phyloP scores from a whole-genome alignment of 2,797 vertebrate species.

The Sebastes hopkinsi region DNA sequence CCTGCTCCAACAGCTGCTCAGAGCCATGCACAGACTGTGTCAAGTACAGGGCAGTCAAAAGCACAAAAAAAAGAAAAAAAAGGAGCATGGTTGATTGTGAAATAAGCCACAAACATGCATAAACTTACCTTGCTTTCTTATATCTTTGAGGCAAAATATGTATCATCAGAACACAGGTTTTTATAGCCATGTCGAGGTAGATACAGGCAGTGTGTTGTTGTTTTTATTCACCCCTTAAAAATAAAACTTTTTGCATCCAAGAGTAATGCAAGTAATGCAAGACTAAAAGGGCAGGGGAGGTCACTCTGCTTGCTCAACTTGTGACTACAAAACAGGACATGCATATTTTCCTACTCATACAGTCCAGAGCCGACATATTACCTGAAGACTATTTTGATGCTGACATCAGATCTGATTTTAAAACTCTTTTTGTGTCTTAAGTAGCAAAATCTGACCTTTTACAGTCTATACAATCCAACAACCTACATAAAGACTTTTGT shows the following conservation, averaged over 20 bases:
- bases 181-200: background rate
- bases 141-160: background rate
- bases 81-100: no score
- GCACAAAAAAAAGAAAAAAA: background rate
- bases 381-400: background rate
- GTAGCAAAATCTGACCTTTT: background rate
- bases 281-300: background rate
- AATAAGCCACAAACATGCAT: background rate
- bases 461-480: background rate
- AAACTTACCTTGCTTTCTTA: background rate
- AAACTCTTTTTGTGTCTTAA: background rate
- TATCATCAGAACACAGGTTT: background rate
- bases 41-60: background rate
- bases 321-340: background rate
- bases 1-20: background rate
- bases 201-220: background rate
- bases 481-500: background rate
- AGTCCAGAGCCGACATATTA: background rate
- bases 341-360: background rate
- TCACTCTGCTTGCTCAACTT: background rate
- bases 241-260: background rate
- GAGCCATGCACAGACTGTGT: background rate
- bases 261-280: background rate
- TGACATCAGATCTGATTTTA: background rate
- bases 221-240: background rate